phyloP scores from a whole-genome alignment of 2,888 invertebrate species.

The Monoplex corrugatus region DNA sequence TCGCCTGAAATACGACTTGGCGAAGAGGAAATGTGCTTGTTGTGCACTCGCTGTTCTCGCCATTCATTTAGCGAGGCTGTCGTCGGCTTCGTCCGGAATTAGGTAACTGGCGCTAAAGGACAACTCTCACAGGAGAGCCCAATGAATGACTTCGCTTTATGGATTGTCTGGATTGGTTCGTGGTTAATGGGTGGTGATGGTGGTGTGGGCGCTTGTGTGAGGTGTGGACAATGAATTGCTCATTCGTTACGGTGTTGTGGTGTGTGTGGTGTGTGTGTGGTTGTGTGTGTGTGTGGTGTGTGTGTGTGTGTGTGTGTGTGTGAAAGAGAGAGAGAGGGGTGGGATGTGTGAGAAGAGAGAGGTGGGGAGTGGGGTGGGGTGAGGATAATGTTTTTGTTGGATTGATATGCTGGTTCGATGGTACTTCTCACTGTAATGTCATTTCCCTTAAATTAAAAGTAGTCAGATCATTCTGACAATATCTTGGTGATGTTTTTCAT shows the following conservation, averaged over 20 bases:
- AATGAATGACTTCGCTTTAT: constrained; percentile 29
- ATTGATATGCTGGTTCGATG: no score
- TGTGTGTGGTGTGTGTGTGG: no score
- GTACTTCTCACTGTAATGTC: no score
- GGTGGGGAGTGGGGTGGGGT: not conserved
- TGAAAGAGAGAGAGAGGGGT: not conserved
- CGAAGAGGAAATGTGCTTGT: constrained; percentile 42
- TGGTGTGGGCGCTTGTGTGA: not conserved
- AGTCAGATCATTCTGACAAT: no score
- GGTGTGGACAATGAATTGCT: not conserved
- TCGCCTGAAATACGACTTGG: constrained; percentile 36
- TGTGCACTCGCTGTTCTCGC: constrained; percentile 32
- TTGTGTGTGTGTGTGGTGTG: not conserved
- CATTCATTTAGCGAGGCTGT: constrained; percentile 26
- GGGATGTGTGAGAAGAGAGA: not conserved
- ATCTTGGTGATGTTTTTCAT: no score
- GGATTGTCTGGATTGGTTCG: not conserved
- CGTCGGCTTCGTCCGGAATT: constrained; percentile 30
- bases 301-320: not conserved
- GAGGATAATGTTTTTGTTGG: no score
- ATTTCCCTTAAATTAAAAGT: no score
- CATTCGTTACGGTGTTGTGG: no score
- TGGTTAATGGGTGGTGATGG: not conserved
- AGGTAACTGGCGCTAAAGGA: constrained; percentile 27
- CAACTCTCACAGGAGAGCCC: constrained; percentile 21